phyloP scores from a whole-genome alignment of 2,888 invertebrate genomes.

The Drosophila hawaiiensis region DNA sequence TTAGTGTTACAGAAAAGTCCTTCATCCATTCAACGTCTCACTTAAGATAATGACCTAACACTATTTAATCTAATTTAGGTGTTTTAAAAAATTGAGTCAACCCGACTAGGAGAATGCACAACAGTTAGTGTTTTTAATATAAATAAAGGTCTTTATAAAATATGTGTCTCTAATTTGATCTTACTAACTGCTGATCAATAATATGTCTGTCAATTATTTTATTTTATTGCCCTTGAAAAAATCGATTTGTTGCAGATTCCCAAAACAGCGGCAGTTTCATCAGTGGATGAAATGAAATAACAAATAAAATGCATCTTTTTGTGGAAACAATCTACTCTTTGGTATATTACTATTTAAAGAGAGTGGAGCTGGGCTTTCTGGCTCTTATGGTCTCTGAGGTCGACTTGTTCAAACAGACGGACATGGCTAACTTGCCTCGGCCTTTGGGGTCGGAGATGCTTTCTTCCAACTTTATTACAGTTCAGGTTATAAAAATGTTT shows the following conservation, averaged over 20 bases:
- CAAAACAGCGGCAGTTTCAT: not conserved
- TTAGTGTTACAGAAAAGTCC: not conserved
- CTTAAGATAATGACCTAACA: not conserved
- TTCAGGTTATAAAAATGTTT: not conserved
- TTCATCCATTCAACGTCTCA: not conserved
- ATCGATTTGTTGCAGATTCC: not conserved
- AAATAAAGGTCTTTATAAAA: not conserved
- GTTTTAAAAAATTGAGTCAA: not conserved
- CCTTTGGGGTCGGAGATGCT: not conserved
- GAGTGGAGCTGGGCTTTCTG: not conserved
- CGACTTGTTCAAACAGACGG: not conserved
- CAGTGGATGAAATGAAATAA: not conserved
- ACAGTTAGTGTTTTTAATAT: not conserved
- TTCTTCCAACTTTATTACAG: not conserved
- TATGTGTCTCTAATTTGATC: not conserved
- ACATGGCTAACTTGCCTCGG: not conserved
- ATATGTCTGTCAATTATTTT: not conserved
- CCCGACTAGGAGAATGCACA: not conserved
- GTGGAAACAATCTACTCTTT: not conserved
- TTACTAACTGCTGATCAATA: not conserved
- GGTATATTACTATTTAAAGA: not conserved
- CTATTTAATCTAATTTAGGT: not conserved
- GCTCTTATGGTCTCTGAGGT: not conserved
- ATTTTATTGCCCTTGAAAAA: not conserved
- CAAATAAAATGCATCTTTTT: not conserved